These are phyloP conservation scores for Terebella lapidaria DNA, from an alignment of 2,888 invertebrate species.

Conservation along the genomic window DNA sequence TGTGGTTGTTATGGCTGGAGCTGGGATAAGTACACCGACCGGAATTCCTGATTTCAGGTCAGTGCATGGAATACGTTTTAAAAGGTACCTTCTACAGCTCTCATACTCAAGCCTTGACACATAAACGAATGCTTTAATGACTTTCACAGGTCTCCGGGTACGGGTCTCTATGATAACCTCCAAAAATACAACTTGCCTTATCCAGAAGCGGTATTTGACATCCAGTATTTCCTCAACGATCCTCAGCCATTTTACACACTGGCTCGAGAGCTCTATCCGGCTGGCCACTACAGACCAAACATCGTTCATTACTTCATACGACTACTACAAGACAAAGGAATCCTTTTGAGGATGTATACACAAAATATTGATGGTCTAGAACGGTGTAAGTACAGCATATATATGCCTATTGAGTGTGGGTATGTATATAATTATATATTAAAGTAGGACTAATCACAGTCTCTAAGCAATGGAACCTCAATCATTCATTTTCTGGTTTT, in stretches of 20 bases:
- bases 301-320: slow-evolving; percentile 53
- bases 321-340: slow-evolving; percentile 50
- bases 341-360: slow-evolving; percentile 53
- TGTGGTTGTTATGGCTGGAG: slow-evolving; percentile 55
- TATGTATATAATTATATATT: too few species aligned
- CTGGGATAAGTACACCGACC: slow-evolving; percentile 56
- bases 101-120: too few species aligned
- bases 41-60: slow-evolving; percentile 57
- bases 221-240: slow-evolving; percentile 74
- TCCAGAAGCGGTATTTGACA: slow-evolving; percentile 88
- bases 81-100: too few species aligned
- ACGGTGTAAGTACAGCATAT: slow-evolving; percentile 50
- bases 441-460: too few species aligned
- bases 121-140: not conserved
- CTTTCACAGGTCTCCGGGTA: slow-evolving; percentile 72
- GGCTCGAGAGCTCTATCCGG: slow-evolving; percentile 84
- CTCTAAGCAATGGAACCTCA: too few species aligned
- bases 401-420: too few species aligned
- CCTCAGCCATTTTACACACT: slow-evolving; percentile 89
- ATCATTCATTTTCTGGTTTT: too few species aligned
- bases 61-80: not conserved
- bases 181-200: slow-evolving; percentile 85
- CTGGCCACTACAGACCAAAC: slow-evolving; percentile 58
- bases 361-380: slow-evolving; percentile 56
- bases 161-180: slow-evolving; percentile 86